Percentiles rank a stretch among this genome's conserved stretches.
Evolutionary conservation across 2,797 vertebrate genomes (phyloP).

Genomic region (Dendrocincla fuliginosa): DNA sequence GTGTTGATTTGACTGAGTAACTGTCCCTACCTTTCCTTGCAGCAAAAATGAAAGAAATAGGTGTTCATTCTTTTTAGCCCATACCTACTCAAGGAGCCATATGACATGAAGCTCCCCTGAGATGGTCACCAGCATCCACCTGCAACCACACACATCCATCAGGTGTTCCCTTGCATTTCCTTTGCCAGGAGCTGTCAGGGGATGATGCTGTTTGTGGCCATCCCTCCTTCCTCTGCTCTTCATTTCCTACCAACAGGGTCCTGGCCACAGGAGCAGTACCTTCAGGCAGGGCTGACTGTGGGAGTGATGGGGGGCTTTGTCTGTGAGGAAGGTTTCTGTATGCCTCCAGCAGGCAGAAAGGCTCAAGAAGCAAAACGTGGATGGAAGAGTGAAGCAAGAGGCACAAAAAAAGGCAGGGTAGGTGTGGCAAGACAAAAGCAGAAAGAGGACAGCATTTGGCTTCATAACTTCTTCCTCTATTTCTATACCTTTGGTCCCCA

Average conservation of each 20-base stretch:
- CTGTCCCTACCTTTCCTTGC: background rate
- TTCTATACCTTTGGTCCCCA: background rate
- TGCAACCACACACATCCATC: background rate
- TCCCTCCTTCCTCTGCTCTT: background rate
- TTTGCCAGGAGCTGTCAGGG: background rate
- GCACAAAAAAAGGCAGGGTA: background rate
- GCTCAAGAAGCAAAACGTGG: background rate
- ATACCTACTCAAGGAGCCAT: background rate
- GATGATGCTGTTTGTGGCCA: background rate
- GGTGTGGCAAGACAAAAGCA: background rate
- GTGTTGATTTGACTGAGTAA: background rate
- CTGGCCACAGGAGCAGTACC: background rate
- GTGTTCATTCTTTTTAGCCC: background rate
- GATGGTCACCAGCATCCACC: background rate
- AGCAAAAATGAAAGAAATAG: background rate
- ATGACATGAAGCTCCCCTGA: background rate
- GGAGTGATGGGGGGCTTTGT: accelerated
- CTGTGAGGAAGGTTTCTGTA: background rate
- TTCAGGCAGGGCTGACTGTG: background rate
- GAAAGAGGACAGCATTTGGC: background rate
- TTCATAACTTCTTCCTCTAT: background rate
- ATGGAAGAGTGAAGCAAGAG: background rate
- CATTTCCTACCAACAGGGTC: background rate
- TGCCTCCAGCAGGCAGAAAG: background rate
- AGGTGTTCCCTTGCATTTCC: background rate